Evolutionary conservation across 2,888 invertebrate genomes (phyloP).

Genomic region (Rhingia rostrata): DNA sequence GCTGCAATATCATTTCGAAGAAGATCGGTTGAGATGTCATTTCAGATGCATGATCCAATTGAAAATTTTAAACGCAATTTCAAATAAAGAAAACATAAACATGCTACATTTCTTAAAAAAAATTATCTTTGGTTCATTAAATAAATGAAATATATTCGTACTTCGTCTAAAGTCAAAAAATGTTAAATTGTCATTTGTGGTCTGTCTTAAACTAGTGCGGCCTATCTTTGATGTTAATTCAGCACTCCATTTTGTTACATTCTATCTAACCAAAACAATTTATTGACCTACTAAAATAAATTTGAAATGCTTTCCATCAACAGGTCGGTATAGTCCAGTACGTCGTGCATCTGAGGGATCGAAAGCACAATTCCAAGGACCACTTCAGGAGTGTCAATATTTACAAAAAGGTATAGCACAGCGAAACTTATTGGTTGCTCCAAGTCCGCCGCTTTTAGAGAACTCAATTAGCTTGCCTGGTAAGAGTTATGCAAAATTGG

Average conservation of each 20-base stretch:
- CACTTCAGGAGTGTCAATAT: slow-evolving; percentile 91
- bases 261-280: background rate
- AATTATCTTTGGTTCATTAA: too few relatives aligned
- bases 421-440: slow-evolving; percentile 82
- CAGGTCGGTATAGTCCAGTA: slow-evolving; percentile 92
- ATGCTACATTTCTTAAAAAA: too few relatives aligned
- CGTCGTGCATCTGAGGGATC: slow-evolving; percentile 92
- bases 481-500: slow-evolving; percentile 76
- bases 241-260: background rate
- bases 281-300: background rate
- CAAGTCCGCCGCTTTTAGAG: slow-evolving; percentile 83
- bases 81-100: too few relatives aligned
- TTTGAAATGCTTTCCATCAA: slow-evolving; percentile 35
- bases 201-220: too few relatives aligned
- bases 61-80: too few relatives aligned
- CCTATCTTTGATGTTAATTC: background rate
- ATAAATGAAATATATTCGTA: too few relatives aligned
- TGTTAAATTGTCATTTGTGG: too few relatives aligned
- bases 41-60: too few relatives aligned
- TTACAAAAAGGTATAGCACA: slow-evolving; percentile 85
- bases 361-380: slow-evolving; percentile 85
- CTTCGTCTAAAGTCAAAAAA: too few relatives aligned
- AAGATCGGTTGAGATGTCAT: too few relatives aligned
- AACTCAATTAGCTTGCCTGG: slow-evolving; percentile 83
- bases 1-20: too few relatives aligned